Evolutionary conservation across 2,113 vertebrate genomes (phyloP).

Genomic region (Carollia perspicillata): DNA sequence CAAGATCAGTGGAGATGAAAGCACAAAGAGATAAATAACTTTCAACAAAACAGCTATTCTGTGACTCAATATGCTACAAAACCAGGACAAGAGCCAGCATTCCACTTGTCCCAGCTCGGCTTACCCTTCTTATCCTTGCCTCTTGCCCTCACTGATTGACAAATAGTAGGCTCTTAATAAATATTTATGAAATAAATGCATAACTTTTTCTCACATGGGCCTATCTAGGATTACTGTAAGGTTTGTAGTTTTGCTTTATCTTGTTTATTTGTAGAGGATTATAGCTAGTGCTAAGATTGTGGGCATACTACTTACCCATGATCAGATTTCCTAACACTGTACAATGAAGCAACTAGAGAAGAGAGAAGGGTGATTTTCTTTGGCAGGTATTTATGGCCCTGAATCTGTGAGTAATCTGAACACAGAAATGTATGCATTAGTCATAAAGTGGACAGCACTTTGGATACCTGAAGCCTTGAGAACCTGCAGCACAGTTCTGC

Average conservation of each 20-base stretch:
- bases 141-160: not conserved
- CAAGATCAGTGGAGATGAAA: not conserved
- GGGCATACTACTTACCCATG: not conserved
- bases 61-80: not conserved
- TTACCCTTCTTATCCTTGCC: not conserved
- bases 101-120: not conserved
- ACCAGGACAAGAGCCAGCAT: not conserved
- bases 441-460: slow-evolving; percentile 39
- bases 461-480: slow-evolving; percentile 43
- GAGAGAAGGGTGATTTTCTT: slow-evolving; percentile 1
- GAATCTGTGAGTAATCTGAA: slow-evolving; percentile 59
- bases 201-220: not conserved
- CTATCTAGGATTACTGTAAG: not conserved
- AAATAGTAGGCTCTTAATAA: not conserved
- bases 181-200: not conserved
- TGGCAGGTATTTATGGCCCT: slow-evolving; percentile 32
- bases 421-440: slow-evolving; percentile 48
- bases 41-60: not conserved
- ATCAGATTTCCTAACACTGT: slow-evolving; percentile 56
- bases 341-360: slow-evolving; percentile 15
- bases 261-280: not conserved
- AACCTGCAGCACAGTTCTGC: not conserved
- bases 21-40: not conserved
- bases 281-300: not conserved
- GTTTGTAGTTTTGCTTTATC: not conserved